Evolutionary conservation across 2,113 vertebrate species (phyloP).

Genomic region (Morone saxatilis): DNA sequence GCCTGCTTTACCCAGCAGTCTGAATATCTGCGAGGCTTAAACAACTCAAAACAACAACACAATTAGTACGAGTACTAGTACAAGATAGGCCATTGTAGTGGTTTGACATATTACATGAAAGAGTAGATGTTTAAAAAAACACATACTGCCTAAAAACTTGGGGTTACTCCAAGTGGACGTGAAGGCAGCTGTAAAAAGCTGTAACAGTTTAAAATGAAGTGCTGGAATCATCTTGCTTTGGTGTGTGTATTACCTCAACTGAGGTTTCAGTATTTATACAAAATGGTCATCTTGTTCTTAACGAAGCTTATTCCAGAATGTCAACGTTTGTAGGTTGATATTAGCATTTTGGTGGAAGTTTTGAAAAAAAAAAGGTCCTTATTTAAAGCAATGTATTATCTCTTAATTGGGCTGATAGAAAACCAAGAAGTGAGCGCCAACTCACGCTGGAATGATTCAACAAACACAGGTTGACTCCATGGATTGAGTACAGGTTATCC

Average conservation of each 20-base stretch:
- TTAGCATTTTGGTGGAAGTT: neutral
- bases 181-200: neutral
- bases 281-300: neutral
- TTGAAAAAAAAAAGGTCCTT: neutral
- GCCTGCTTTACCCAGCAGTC: neutral
- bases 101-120: neutral
- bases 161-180: neutral
- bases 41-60: neutral
- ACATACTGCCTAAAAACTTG: neutral
- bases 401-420: neutral
- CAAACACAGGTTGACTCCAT: conserved; percentile 8
- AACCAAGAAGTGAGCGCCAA: conserved; percentile 9
- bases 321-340: neutral
- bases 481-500: neutral
- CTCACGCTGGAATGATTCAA: neutral
- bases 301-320: neutral
- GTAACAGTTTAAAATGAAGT: neutral
- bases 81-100: neutral
- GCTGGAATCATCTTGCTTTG: neutral
- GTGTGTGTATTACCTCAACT: neutral
- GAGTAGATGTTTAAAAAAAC: no score
- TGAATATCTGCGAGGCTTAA: neutral
- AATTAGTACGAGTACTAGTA: neutral
- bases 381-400: conserved; percentile 3
- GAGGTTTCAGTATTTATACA: neutral